Evolutionary conservation across 1,140 invertebrate species (phyloP).

Genomic region (Wasmannia auropunctata): DNA sequence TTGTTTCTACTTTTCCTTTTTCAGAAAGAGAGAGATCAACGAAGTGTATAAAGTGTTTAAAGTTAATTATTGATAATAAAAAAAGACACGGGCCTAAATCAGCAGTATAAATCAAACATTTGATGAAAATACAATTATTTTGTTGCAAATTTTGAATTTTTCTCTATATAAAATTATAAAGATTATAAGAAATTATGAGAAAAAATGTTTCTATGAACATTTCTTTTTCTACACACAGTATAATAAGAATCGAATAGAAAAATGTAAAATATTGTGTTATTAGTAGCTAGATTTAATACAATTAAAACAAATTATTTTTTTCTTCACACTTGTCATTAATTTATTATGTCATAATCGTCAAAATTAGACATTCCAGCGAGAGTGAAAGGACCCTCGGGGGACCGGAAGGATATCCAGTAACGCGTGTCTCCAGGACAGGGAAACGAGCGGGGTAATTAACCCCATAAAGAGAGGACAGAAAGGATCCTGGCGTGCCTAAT

Average conservation of each 20-base stretch:
- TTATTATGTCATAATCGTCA: background rate
- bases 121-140: background rate
- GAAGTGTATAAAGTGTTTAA: background rate
- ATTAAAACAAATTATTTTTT: background rate
- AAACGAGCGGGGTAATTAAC: slow-evolving; percentile 72
- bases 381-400: slow-evolving; percentile 8
- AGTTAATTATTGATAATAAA: background rate
- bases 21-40: background rate
- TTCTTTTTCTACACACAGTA: too few species aligned
- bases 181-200: background rate
- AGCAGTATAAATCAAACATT: background rate
- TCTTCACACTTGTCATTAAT: background rate
- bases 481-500: slow-evolving; percentile 54
- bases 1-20: background rate
- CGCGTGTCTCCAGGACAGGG: slow-evolving; percentile 75
- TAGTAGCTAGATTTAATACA: background rate
- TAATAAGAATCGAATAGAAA: background rate
- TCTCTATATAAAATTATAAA: background rate
- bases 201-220: background rate
- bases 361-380: background rate
- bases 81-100: background rate
- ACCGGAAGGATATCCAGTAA: slow-evolving; percentile 78
- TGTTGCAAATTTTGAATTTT: background rate
- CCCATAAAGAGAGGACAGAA: slow-evolving; percentile 59
- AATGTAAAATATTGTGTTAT: background rate